These are phyloP conservation scores for Gasterosteus aculeatus DNA, from an alignment of 2,113 vertebrate species.

Conservation along the genomic window DNA sequence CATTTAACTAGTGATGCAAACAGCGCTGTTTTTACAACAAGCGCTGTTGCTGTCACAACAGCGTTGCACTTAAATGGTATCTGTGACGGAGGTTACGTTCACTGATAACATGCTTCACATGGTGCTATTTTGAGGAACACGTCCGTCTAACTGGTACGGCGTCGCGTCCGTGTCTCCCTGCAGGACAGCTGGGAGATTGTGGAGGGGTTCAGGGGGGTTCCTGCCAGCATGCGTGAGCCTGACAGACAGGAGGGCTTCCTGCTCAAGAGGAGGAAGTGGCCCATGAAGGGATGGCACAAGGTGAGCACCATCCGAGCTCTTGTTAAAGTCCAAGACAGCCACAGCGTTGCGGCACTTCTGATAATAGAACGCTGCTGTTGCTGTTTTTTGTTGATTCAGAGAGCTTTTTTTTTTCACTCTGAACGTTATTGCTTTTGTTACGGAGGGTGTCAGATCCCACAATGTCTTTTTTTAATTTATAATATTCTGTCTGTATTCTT, in stretches of 20 bases:
- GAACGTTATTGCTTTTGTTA: neutral
- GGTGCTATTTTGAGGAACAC: neutral
- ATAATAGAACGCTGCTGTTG: neutral
- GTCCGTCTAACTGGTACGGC: conserved; percentile 2
- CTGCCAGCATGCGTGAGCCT: conserved; percentile 87
- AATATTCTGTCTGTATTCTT: neutral
- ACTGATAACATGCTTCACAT: neutral
- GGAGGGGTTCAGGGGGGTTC: conserved; percentile 87
- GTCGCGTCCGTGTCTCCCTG: conserved; percentile 28
- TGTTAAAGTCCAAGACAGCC: conserved; percentile 3
- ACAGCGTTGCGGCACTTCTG: neutral
- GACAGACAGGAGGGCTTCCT: conserved; percentile 90
- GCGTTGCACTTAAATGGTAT: neutral
- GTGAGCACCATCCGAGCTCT: conserved; percentile 70
- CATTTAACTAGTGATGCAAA: neutral
- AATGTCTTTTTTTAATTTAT: neutral
- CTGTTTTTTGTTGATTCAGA: neutral
- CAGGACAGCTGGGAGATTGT: conserved; percentile 98
- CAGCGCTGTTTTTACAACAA: neutral
- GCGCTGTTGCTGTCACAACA: neutral
- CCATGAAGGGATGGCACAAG: conserved; percentile 99
- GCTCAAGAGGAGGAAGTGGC: conserved; percentile 98
- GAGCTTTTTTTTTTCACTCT: conserved; percentile 1
- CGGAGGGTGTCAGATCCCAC: neutral
- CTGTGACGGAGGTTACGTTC: neutral